Percentiles rank a stretch among this genome's conserved stretches.
Conservation (phyloP, 2,797 vertebrate species). For the Tenualosa ilisha region DNA sequence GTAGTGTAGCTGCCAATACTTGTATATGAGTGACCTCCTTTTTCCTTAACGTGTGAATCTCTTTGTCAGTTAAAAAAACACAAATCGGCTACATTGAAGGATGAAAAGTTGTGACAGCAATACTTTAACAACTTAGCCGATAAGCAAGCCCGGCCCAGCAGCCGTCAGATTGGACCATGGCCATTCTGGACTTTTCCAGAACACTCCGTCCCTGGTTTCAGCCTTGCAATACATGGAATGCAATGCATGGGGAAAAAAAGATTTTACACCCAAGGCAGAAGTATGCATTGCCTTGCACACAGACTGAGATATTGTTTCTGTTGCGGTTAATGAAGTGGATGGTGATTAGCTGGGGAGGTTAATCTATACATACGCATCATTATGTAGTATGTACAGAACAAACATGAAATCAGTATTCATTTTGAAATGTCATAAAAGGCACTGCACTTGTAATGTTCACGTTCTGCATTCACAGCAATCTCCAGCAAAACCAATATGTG, state of each 20-base stretch:
- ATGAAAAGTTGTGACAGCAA: too few species aligned
- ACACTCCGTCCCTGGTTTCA: too few species aligned
- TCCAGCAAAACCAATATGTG: constrained; percentile 6
- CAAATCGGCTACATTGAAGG: too few species aligned
- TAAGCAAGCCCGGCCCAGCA: too few species aligned
- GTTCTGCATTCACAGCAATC: neutral
- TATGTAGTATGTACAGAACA: neutral
- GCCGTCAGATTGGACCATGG: too few species aligned
- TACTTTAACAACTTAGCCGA: neutral
- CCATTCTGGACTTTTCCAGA: too few species aligned
- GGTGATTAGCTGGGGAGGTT: neutral
- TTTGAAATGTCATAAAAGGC: neutral
- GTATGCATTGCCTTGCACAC: neutral
- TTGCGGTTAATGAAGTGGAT: neutral
- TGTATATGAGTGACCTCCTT: too few species aligned
- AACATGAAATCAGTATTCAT: neutral
- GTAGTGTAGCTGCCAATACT: too few species aligned
- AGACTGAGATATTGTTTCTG: neutral
- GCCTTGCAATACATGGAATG: too few species aligned
- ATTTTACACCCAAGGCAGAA: neutral
- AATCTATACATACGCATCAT: neutral
- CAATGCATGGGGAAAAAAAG: too few species aligned
- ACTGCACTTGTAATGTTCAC: neutral
- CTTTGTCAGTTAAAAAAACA: too few species aligned
- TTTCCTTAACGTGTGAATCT: too few species aligned